Conservation (phyloP, 2,888 invertebrate species). For the Hanleya hanleyi region DNA sequence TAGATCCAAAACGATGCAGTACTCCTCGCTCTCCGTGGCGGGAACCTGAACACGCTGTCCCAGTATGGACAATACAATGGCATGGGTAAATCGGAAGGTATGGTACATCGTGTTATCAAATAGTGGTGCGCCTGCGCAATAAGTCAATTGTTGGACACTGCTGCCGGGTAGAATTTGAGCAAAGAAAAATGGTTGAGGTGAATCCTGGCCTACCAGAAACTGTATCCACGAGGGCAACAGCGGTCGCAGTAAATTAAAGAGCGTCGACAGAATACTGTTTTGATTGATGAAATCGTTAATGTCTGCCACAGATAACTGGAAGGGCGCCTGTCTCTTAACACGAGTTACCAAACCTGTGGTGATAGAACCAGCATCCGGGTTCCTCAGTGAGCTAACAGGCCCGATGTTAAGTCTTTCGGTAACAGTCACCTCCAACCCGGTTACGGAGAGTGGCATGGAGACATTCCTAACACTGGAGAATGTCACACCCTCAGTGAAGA, state of each 20-base stretch:
- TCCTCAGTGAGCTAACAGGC: neutral
- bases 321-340: neutral
- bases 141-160: neutral
- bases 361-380: neutral
- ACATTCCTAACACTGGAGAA: neutral
- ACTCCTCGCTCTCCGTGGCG: neutral
- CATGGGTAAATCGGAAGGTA: neutral
- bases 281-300: neutral
- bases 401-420: neutral
- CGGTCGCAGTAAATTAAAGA: neutral
- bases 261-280: neutral
- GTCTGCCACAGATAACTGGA: neutral
- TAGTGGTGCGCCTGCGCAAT: neutral
- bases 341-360: neutral
- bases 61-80: neutral
- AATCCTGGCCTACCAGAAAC: neutral
- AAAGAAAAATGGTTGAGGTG: neutral
- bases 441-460: neutral
- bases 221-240: neutral
- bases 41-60: neutral
- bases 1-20: conserved; percentile 3
- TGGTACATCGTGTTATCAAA: neutral
- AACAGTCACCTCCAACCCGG: neutral
- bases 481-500: conserved; percentile 1
- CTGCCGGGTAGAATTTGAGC: neutral